Evolutionary conservation across 2,797 vertebrate species (phyloP), one percentile per base, ranked within the genome.

Genomic region (Phyllotis vaccarum): DNA sequence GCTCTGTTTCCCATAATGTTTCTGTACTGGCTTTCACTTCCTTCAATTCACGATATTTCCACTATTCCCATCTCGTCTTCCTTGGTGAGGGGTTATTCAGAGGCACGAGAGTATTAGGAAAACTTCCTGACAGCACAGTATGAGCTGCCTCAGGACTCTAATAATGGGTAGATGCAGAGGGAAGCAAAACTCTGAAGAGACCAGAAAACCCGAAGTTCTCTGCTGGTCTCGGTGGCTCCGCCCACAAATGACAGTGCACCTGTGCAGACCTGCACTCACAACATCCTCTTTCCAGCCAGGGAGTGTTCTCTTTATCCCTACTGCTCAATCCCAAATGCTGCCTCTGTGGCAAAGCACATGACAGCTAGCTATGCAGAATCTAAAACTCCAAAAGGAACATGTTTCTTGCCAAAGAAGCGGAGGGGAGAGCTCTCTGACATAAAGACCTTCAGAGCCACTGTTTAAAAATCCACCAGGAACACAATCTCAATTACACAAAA

Each of bases 171-270:
- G 37, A 6, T 68, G 8, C 22, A 46, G 31, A 93, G 22, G 6
- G n/a, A 12, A 93, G 49, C 21, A 89, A 86, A 90, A 91, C 17
- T 22, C 17, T 64, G 54, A 89, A 82, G 83, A 90, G 11, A 40
- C 31, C n/a, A 91, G 52, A 54, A 54, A 80, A 87, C 2, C 40
- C 8, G 6, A 31, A 34, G 22, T 72, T 74, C 72, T 37, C 21
- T 58, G 27, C 12, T 66, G 34, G 12, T 0, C 2, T 49, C 21
- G 56, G 9, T 27, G n/a, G n/a, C 75, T n/a, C 46, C 72, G 49
- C 40, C 31, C 29, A 16, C 16, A 49, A 64, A 19, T 72, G 37
- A 43, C 8, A 10, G 54, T 76, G 12, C 3, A 37, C 56, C 90
- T 31, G 3, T 21, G 27, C 1, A 79, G 31, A 92, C 40, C 81